These are phyloP conservation scores for Palaemon carinicauda DNA, from an alignment of 1,140 invertebrate species.

Conservation along the genomic window DNA sequence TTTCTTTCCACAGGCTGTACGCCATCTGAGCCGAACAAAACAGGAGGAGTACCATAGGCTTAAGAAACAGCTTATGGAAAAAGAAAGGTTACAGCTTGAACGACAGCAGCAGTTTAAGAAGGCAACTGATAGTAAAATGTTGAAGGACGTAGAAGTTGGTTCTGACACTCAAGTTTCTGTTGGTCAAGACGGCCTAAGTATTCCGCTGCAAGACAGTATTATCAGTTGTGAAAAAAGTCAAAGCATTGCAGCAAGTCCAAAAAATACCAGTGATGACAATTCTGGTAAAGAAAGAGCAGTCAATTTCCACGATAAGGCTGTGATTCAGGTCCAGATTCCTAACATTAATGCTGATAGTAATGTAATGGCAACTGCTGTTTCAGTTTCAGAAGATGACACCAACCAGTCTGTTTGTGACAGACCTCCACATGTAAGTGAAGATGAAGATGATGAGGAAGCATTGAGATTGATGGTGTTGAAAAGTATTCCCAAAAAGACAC, in stretches of 20 bases:
- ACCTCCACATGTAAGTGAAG: not conserved
- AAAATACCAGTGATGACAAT: not conserved
- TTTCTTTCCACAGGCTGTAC: constrained; percentile 17
- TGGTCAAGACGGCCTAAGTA: too few species aligned
- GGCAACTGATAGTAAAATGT: not conserved
- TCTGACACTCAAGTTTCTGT: not conserved
- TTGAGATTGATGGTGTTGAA: constrained; percentile 27
- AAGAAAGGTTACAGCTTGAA: constrained; percentile 16
- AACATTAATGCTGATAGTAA: not conserved
- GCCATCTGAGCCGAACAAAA: constrained; percentile 32
- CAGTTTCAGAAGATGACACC: not conserved
- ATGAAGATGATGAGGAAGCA: constrained; percentile 44
- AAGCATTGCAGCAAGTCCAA: not conserved
- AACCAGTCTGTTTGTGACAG: not conserved
- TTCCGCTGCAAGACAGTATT: too few species aligned
- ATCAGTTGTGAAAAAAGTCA: too few species aligned
- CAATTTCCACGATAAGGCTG: not conserved
- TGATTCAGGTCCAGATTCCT: constrained; percentile 33
- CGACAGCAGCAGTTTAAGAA: not conserved
- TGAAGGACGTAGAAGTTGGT: not conserved
- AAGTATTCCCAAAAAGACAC: constrained; percentile 7
- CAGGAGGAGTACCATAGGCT: constrained; percentile 32
- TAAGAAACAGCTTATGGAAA: constrained; percentile 31
- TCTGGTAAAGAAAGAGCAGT: constrained; percentile 4
- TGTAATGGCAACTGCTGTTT: not conserved